phyloP scores from a whole-genome alignment of 2,113 vertebrate species.

The Ptilorrhoa leucosticta region DNA sequence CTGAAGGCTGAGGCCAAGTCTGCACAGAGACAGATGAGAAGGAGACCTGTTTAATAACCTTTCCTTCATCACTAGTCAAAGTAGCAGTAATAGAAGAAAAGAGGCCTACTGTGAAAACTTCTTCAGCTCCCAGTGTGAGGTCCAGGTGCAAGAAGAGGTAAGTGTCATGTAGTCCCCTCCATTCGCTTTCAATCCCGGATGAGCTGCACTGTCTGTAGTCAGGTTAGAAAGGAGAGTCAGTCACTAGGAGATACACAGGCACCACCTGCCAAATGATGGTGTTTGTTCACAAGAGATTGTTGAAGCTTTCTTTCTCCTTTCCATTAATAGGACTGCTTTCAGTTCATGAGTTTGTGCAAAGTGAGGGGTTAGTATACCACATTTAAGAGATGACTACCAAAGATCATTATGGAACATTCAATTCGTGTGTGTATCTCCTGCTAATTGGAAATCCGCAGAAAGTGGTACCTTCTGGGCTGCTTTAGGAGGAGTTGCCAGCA shows the following conservation, averaged over 20 bases:
- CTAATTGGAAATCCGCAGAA: not conserved
- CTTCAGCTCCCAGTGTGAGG: not conserved
- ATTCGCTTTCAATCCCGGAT: accelerated
- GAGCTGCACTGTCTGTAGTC: not conserved
- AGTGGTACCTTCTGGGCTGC: not conserved
- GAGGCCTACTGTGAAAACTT: not conserved
- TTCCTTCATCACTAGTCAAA: not conserved
- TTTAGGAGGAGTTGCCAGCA: not conserved
- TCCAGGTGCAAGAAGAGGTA: not conserved
- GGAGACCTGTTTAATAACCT: not conserved
- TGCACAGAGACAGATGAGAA: not conserved
- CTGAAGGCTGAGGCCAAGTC: not conserved
- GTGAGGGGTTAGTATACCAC: not conserved
- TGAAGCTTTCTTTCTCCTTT: not conserved
- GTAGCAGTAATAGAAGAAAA: not conserved
- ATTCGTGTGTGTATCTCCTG: not conserved
- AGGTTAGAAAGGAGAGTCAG: not conserved
- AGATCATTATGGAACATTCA: not conserved
- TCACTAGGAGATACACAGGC: not conserved
- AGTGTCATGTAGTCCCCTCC: not conserved
- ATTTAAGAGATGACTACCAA: not conserved
- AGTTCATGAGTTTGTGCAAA: not conserved
- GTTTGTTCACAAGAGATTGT: accelerated
- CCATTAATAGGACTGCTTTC: not conserved
- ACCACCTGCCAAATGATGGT: not conserved